Conservation (phyloP, 2,113 vertebrate species). For the Rhinichthys klamathensis region DNA sequence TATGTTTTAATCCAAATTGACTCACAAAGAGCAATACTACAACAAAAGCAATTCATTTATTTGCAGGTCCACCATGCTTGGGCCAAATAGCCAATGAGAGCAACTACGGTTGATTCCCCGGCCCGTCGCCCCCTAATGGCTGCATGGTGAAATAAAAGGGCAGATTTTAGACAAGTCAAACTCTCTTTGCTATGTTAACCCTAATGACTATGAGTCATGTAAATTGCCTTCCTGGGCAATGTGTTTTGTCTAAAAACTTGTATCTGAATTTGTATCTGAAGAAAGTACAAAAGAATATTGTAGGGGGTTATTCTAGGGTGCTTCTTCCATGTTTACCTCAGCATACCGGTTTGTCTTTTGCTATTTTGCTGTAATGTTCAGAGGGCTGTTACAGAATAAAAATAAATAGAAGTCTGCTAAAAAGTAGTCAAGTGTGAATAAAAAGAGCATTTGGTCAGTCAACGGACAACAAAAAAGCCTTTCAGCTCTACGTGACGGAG, state of each 20-base stretch:
- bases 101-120: not conserved
- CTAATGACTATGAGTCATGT: not conserved
- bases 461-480: not conserved
- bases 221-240: not conserved
- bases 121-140: not conserved
- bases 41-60: not conserved
- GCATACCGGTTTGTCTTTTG: not conserved
- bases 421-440: not conserved
- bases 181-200: not conserved
- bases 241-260: not conserved
- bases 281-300: not conserved
- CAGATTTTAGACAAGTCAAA: not conserved
- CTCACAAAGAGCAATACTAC: not conserved
- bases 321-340: not conserved
- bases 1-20: not conserved
- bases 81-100: not conserved
- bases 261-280: not conserved
- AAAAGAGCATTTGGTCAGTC: not conserved
- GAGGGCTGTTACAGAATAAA: not conserved
- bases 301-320: too few relatives aligned
- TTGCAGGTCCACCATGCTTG: not conserved
- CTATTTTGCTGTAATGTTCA: not conserved
- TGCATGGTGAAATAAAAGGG: not conserved
- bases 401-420: not conserved
- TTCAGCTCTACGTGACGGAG: not conserved